Evolutionary conservation across 2,113 vertebrate species (phyloP).

Genomic region (Butastur rufipennis): DNA sequence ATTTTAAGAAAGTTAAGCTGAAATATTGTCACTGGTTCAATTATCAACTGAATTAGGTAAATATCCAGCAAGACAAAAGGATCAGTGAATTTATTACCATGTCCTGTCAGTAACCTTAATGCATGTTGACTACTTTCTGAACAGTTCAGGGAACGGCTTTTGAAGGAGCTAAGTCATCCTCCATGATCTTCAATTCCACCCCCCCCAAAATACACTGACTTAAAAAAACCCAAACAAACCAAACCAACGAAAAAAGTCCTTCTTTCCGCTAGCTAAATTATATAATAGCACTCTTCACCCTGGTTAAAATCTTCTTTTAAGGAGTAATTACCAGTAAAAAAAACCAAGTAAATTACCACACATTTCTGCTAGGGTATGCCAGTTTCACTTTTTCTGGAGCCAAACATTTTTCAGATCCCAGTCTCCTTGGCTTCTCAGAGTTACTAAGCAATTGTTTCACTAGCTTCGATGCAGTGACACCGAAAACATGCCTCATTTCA

Average conservation of each 20-base stretch:
- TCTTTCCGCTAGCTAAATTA: neutral
- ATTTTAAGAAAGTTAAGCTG: neutral
- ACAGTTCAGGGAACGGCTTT: neutral
- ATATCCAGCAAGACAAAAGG: neutral
- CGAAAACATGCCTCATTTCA: neutral
- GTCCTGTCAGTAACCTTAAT: neutral
- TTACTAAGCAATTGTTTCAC: neutral
- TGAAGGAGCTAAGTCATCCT: neutral
- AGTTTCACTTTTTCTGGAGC: neutral
- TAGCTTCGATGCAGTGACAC: neutral
- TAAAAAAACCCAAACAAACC: neutral
- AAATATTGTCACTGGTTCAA: neutral
- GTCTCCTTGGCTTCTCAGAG: neutral
- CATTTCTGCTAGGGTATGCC: neutral
- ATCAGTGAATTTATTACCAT: neutral
- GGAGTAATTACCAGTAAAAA: neutral
- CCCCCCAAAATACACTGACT: neutral
- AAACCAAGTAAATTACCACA: neutral
- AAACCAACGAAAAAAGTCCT: neutral
- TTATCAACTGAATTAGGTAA: neutral
- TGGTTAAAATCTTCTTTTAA: neutral
- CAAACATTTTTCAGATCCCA: neutral
- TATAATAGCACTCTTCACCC: neutral
- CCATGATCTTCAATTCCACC: neutral
- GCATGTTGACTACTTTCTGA: neutral